Percentiles rank a stretch among this genome's conserved stretches.
phyloP scores from a whole-genome alignment of 2,113 vertebrate genomes.

The Muntiacus muntjak region DNA sequence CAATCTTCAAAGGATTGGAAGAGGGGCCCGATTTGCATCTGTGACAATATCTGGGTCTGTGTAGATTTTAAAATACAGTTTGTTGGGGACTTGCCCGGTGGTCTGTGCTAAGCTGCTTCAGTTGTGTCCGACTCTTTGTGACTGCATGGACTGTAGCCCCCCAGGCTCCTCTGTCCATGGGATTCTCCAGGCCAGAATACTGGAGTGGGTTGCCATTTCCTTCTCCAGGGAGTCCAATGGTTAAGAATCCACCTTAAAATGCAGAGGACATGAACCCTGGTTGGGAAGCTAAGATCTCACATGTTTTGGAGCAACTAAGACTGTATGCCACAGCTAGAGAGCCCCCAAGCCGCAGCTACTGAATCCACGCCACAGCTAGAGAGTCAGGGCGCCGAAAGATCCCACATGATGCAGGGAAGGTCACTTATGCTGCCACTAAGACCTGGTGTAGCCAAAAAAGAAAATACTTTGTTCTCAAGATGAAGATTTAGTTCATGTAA shows the following conservation, averaged over 20 bases:
- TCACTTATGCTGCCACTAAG: neutral
- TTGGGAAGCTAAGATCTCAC: neutral
- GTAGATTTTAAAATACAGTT: neutral
- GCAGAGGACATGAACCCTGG: neutral
- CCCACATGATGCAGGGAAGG: neutral
- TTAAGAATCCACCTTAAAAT: neutral
- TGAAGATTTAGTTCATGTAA: neutral
- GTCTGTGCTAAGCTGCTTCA: neutral
- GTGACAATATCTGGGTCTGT: neutral
- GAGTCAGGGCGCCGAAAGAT: accelerated
- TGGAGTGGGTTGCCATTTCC: neutral
- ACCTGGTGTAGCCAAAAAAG: neutral
- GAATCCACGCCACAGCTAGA: neutral
- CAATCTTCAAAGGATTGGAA: neutral
- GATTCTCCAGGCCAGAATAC: neutral
- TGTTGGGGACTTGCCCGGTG: neutral
- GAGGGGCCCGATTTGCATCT: neutral
- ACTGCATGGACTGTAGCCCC: neutral
- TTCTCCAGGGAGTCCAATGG: neutral
- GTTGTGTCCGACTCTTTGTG: neutral
- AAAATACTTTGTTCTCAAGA: neutral
- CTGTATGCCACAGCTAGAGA: neutral
- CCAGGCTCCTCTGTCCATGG: neutral
- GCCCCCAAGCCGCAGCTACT: neutral
- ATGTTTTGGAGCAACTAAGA: neutral